Percentiles rank a stretch among this genome's conserved stretches.
Evolutionary conservation across 2,888 invertebrate genomes (phyloP).

Genomic region (Tenthredo notha): DNA sequence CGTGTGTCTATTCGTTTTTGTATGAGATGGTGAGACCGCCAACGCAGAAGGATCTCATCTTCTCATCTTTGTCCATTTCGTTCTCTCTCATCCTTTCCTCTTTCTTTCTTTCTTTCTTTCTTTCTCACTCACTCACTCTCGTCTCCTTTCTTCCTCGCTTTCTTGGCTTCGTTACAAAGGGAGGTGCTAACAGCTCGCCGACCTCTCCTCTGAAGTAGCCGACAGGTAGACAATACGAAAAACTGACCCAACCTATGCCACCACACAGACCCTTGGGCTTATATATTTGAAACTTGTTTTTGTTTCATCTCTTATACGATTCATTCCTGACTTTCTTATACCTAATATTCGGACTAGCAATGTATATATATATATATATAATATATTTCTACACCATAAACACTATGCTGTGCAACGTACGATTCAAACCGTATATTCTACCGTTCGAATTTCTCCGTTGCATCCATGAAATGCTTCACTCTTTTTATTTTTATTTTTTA

Average conservation of each 20-base stretch:
- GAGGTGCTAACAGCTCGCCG: slow-evolving; percentile 52
- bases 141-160: background rate
- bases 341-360: background rate
- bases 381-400: background rate
- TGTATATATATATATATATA: background rate
- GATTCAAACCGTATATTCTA: slow-evolving; percentile 5
- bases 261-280: slow-evolving; percentile 4
- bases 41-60: background rate
- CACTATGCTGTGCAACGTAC: background rate
- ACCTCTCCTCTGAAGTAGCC: slow-evolving; percentile 46
- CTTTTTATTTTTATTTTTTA: background rate
- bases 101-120: too few relatives aligned
- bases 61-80: slow-evolving; percentile 12
- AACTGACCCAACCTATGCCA: slow-evolving; percentile 54
- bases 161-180: slow-evolving; percentile 48
- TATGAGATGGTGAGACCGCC: background rate
- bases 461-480: background rate
- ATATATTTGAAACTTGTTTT: slow-evolving; percentile 40
- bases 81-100: background rate
- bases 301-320: slow-evolving; percentile 45
- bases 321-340: background rate
- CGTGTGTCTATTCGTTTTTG: background rate
- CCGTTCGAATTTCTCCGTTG: background rate
- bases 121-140: background rate
- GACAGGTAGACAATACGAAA: slow-evolving; percentile 57